These are phyloP conservation scores for Dermochelys coriacea DNA, from an alignment of 2,797 vertebrate species.

Conservation along the genomic window DNA sequence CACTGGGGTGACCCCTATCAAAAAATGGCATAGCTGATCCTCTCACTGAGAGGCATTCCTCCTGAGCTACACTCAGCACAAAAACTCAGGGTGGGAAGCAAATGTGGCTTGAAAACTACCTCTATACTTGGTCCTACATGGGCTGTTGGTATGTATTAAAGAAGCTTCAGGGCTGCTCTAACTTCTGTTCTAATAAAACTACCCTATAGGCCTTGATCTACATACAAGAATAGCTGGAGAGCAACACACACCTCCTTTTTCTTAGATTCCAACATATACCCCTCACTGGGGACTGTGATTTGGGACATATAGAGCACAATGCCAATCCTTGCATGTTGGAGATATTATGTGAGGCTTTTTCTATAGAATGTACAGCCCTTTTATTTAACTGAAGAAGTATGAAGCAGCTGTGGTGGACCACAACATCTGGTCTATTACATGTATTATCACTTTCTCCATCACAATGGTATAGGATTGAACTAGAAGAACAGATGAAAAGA, in stretches of 20 bases:
- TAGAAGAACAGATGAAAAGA: neutral
- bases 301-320: neutral
- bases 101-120: neutral
- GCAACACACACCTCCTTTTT: neutral
- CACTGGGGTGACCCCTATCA: neutral
- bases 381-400: accelerated
- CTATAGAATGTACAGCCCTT: neutral
- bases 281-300: neutral
- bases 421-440: neutral
- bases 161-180: neutral
- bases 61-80: accelerated
- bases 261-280: neutral
- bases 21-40: neutral
- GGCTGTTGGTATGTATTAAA: neutral
- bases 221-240: too few species aligned
- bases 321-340: neutral
- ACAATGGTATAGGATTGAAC: neutral
- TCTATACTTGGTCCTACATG: accelerated
- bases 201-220: too few species aligned
- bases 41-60: neutral
- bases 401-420: neutral
- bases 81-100: neutral
- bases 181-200: neutral
- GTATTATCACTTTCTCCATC: neutral
- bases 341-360: neutral